Percentiles rank a stretch among this genome's conserved stretches.
Conservation (phyloP, 2,113 vertebrate genomes). For the Origma solitaria region DNA sequence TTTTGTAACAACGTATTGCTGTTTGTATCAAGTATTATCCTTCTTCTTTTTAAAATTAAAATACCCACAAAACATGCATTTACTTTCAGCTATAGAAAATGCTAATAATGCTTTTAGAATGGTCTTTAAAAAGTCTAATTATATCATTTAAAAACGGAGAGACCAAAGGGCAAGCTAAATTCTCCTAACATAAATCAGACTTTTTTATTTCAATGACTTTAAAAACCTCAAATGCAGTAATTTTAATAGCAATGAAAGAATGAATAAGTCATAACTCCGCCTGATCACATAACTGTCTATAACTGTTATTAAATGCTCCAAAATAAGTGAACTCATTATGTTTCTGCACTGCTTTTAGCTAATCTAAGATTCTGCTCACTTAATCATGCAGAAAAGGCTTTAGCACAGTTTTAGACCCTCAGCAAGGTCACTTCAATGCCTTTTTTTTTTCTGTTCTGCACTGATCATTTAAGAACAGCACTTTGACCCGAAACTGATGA, state of each 20-base stretch:
- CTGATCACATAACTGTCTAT: conserved; percentile 88
- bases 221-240: conserved; percentile 85
- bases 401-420: conserved; percentile 77
- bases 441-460: conserved; percentile 67
- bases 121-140: conserved; percentile 96
- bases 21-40: conserved; percentile 82
- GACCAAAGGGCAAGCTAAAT: conserved; percentile 92
- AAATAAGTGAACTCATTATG: conserved; percentile 87
- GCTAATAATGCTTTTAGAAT: conserved; percentile 93
- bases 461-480: conserved; percentile 79
- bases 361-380: conserved; percentile 83
- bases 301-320: conserved; percentile 87
- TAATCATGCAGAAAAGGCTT: conserved; percentile 82
- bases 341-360: conserved; percentile 84
- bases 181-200: conserved; percentile 93
- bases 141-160: conserved; percentile 89
- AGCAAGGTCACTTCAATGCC: conserved; percentile 80
- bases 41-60: conserved; percentile 82
- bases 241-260: conserved; percentile 88
- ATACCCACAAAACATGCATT: conserved; percentile 81
- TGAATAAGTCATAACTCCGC: conserved; percentile 86
- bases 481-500: conserved; percentile 77
- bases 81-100: conserved; percentile 85
- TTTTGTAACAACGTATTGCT: conserved; percentile 78
- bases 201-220: conserved; percentile 86